Evolutionary conservation across 1,140 invertebrate species (phyloP).

Genomic region (Brachionus rubens): DNA sequence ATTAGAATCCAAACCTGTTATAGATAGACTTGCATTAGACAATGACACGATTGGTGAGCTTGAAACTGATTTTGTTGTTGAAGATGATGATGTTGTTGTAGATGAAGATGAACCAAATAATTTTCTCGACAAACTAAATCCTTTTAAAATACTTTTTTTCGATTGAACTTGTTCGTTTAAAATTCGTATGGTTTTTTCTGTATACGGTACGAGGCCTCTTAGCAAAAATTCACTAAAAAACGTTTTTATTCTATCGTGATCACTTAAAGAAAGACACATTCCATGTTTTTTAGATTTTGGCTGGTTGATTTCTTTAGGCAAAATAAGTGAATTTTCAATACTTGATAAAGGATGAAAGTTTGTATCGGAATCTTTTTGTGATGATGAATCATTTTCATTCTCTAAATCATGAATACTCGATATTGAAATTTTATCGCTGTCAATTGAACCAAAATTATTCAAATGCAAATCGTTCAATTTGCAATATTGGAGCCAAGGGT

Average conservation of each 20-base stretch:
- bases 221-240: slow-evolving; percentile 83
- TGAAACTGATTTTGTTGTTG: background rate
- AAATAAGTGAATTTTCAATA: background rate
- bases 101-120: slow-evolving; percentile 77
- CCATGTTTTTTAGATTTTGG: slow-evolving; percentile 62
- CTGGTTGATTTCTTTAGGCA: background rate
- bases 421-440: too few relatives aligned
- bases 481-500: slow-evolving; percentile 23
- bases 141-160: slow-evolving; percentile 62
- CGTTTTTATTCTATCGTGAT: slow-evolving; percentile 74
- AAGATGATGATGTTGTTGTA: slow-evolving; percentile 58
- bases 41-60: background rate
- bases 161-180: slow-evolving; percentile 74
- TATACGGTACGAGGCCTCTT: slow-evolving; percentile 80
- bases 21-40: too few relatives aligned
- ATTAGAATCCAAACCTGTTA: background rate
- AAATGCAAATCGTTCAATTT: slow-evolving; percentile 6
- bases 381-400: background rate
- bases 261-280: slow-evolving; percentile 71
- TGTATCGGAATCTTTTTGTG: background rate
- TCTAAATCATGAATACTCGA: background rate
- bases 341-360: background rate
- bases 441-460: background rate
- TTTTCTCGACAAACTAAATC: slow-evolving; percentile 85
- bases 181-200: slow-evolving; percentile 77